Evolutionary conservation across 1,140 invertebrate species (phyloP).

Genomic region (Heliconius melpomene): DNA sequence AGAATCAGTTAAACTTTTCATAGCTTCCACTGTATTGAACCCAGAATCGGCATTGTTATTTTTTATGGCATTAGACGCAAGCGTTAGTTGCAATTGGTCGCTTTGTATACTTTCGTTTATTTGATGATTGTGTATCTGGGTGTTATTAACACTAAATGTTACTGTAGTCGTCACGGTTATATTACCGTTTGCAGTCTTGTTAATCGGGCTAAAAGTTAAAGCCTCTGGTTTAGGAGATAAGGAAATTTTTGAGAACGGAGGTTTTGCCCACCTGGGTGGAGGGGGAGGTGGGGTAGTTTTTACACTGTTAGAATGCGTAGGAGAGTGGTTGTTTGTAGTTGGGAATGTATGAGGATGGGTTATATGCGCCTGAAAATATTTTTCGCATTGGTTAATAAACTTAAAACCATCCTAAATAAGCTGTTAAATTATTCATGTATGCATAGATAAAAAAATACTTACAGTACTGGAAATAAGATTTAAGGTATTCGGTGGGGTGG

Average conservation of each 20-base stretch:
- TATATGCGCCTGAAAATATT: constrained; percentile 81
- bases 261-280: constrained; percentile 85
- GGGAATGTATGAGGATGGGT: constrained; percentile 79
- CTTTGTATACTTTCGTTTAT: constrained; percentile 74
- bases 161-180: constrained; percentile 92
- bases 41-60: constrained; percentile 65
- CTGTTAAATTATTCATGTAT: constrained; percentile 1
- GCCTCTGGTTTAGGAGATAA: constrained; percentile 85
- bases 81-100: constrained; percentile 76
- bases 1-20: constrained; percentile 62
- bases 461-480: constrained; percentile 84
- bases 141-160: constrained; percentile 88
- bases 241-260: constrained; percentile 80
- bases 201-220: constrained; percentile 72
- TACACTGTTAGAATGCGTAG: constrained; percentile 60
- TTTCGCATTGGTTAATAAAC: constrained; percentile 59
- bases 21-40: constrained; percentile 60
- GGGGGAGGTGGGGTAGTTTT: constrained; percentile 83
- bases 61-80: constrained; percentile 74
- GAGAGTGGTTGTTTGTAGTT: constrained; percentile 66
- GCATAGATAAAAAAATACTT: constrained; percentile 49
- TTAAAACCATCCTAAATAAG: neutral
- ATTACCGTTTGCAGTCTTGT: constrained; percentile 80
- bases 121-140: constrained; percentile 77
- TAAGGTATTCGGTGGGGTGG: constrained; percentile 90